Evolutionary conservation across 1,140 invertebrate species (phyloP).

Genomic region (Drosophila asahinai): DNA sequence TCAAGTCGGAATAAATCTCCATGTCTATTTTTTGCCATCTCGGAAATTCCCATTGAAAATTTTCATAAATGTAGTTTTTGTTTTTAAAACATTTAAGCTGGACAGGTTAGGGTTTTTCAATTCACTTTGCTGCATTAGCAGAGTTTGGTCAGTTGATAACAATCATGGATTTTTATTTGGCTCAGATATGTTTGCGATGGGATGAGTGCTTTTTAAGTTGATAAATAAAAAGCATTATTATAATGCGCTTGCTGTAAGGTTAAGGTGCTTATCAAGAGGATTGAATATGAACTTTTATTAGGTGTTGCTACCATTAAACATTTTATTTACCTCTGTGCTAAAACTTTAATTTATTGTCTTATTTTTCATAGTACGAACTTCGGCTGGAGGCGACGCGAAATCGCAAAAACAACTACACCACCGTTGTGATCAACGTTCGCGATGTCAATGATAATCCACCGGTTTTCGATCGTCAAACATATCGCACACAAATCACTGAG

Average conservation of each 20-base stretch:
- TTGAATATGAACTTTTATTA: no score
- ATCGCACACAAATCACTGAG: conserved; percentile 89
- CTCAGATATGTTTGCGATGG: neutral
- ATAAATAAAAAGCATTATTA: neutral
- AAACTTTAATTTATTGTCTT: neutral
- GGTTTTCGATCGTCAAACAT: conserved; percentile 88
- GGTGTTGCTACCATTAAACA: neutral
- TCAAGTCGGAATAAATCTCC: conserved; percentile 32
- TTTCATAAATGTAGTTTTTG: conserved; percentile 10
- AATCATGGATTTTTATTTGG: neutral
- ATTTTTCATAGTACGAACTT: conserved; percentile 87
- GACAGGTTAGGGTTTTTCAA: neutral
- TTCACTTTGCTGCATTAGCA: conserved; percentile 5
- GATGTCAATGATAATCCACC: conserved; percentile 89
- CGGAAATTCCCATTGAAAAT: neutral
- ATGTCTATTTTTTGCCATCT: neutral
- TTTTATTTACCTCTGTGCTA: neutral
- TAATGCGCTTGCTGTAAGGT: neutral
- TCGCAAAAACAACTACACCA: conserved; percentile 88
- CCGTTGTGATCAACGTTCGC: conserved; percentile 88
- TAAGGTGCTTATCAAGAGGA: neutral
- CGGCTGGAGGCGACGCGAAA: conserved; percentile 88
- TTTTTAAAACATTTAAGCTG: neutral
- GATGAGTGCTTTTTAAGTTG: neutral
- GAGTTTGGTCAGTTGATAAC: neutral